phyloP scores from a whole-genome alignment of 2,797 vertebrate species.

The Cichlasoma orientale region DNA sequence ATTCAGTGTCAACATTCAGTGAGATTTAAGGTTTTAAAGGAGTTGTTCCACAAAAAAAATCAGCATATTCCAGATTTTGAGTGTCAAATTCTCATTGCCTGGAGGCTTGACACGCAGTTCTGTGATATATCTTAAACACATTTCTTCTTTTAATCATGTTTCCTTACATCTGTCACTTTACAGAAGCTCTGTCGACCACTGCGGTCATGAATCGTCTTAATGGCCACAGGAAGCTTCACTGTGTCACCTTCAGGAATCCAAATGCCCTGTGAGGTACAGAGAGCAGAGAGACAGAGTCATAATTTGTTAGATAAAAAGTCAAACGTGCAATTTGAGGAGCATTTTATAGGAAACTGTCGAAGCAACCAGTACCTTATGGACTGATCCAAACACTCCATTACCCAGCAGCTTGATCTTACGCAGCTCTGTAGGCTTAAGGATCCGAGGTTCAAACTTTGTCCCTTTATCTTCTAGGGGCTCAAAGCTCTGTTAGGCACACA shows the following conservation, averaged over 20 bases:
- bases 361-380: slow-evolving; percentile 87
- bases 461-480: slow-evolving; percentile 94
- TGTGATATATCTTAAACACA: not conserved
- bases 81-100: not conserved
- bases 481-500: slow-evolving; percentile 79
- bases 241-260: slow-evolving; percentile 97
- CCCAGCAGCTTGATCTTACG: slow-evolving; percentile 90
- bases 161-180: slow-evolving; percentile 88
- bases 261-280: slow-evolving; percentile 80
- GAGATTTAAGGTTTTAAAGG: not conserved
- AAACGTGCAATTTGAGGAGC: not conserved
- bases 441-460: slow-evolving; percentile 86
- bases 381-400: slow-evolving; percentile 89
- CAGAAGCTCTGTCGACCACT: slow-evolving; percentile 87
- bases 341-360: not conserved
- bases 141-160: not conserved
- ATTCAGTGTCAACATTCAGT: not conserved
- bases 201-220: slow-evolving; percentile 91
- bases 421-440: slow-evolving; percentile 89
- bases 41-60: not conserved
- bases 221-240: slow-evolving; percentile 95
- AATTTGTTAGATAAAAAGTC: not conserved
- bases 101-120: not conserved
- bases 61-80: not conserved
- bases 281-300: not conserved